phyloP scores from a whole-genome alignment of 2,113 vertebrate genomes.

The Xenopus borealis region DNA sequence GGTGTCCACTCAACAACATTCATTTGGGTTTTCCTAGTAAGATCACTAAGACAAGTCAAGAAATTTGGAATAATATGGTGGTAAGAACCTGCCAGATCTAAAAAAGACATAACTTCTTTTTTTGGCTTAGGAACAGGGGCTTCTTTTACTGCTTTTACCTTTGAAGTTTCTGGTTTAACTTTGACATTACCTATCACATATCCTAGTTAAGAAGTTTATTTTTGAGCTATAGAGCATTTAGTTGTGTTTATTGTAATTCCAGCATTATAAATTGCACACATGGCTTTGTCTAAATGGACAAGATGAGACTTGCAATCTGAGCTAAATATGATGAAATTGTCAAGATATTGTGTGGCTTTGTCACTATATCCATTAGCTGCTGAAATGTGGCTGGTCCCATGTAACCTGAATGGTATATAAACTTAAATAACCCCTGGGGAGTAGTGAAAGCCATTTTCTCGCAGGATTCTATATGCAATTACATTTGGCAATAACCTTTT shows the following conservation, averaged over 20 bases:
- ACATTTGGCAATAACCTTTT: not conserved
- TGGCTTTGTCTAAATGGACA: too few species aligned
- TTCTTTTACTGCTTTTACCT: not conserved
- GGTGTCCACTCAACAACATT: too few species aligned
- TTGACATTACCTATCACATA: constrained; percentile 5
- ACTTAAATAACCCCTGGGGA: not conserved
- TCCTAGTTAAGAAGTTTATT: not conserved
- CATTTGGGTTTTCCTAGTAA: not conserved
- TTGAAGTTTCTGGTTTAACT: constrained; percentile 1
- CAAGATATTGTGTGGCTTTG: not conserved
- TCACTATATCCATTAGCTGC: constrained; percentile 9
- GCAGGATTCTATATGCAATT: not conserved
- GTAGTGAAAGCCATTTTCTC: not conserved
- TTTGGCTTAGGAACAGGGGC: constrained; percentile 2
- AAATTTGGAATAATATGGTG: not conserved
- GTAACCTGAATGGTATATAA: not conserved
- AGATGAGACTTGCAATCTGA: constrained; percentile 3
- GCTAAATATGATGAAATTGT: not conserved
- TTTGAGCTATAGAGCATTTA: not conserved
- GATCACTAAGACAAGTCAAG: not conserved
- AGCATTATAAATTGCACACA: not conserved
- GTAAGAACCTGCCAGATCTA: constrained; percentile 1
- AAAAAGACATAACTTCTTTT: not conserved
- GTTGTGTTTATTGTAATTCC: not conserved
- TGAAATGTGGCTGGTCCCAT: constrained; percentile 4